A percentile compares a stretch with the other conserved stretches of the same genome.
phyloP scores from a whole-genome alignment of 2,113 vertebrate species.

The Ailuropoda melanoleuca region DNA sequence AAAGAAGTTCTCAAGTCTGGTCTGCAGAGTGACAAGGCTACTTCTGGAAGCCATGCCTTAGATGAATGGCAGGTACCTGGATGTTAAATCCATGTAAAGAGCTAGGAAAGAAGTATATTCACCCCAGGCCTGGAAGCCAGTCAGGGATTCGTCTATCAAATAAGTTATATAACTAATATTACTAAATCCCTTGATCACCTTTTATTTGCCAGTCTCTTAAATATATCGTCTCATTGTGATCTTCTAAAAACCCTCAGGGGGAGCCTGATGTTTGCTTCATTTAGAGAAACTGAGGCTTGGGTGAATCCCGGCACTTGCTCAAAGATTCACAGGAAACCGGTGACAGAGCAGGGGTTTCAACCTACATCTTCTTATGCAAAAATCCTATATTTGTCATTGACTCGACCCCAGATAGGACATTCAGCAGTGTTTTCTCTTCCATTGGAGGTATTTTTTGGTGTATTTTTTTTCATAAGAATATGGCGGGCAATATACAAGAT shows the following conservation, averaged over 20 bases:
- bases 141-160: too few relatives aligned
- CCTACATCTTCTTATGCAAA: not conserved
- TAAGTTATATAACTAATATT: not conserved
- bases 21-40: not conserved
- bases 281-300: not conserved
- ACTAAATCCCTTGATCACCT: not conserved
- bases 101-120: not conserved
- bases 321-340: not conserved
- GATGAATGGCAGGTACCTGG: not conserved
- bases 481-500: not conserved
- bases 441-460: not conserved
- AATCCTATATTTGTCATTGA: not conserved
- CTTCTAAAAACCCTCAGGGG: not conserved
- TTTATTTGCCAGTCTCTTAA: not conserved
- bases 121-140: not conserved
- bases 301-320: not conserved
- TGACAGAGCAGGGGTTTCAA: not conserved
- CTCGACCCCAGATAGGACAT: too few relatives aligned
- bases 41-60: not conserved
- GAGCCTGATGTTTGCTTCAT: not conserved
- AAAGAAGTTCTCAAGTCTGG: slow-evolving; percentile 50
- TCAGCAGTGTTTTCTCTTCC: not conserved
- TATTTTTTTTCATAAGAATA: not conserved
- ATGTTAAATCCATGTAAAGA: not conserved
- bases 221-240: not conserved